Base-by-base conservation (phyloP, 2,888 invertebrate species). In the Andrena bicolor region DNA sequence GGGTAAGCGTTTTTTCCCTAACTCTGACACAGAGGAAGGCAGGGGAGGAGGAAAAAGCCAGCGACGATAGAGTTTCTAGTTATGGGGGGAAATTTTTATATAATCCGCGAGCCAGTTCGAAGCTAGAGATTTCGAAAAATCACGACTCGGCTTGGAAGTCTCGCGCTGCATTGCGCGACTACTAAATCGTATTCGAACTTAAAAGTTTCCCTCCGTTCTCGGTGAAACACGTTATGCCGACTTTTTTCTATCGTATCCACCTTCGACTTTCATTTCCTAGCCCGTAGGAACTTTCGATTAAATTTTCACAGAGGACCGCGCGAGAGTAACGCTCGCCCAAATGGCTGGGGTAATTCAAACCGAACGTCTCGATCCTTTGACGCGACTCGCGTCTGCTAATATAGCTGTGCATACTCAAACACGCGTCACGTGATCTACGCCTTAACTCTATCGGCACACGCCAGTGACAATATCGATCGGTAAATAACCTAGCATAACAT, bases 51-150 rank as follows among this genome's bases (percentile, higher is more conserved):
- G 20, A 49, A 66, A 53, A 60, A 13, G 64, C 13, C 61, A 73
- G 28, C 61, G 53, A 76, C 63, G 79, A 48, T 53, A 30, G 80
- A 82, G 72, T 86, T 87, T 79, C 71, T 80, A 79, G 86, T 87
- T 84, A 86, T 79, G 84, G 80, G 64, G 56, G 83, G 80, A 82
- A 88, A 82, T 80, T 86, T 88, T 86, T 80, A 84, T 86, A 84
- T 86, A 81, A 87, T 84, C 84, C 79, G 51, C 10, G 32, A 63
- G 73, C 69, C 76, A 61, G 82, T 58, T 74, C 68, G 68, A 49
- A 53, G 79, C 84, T 73, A 69, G 79, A 70, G 81, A 85, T 87
- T 81, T 87, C 58, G 68, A 79, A 85, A 85, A 87, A 80, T 72
- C 76, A 56, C 53, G 63, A 48, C 66, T 61, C 53, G 41, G 72